These are phyloP conservation scores for Hirtodrosophila alboralis DNA, from an alignment of 2,888 invertebrate genomes.

Conservation along the genomic window DNA sequence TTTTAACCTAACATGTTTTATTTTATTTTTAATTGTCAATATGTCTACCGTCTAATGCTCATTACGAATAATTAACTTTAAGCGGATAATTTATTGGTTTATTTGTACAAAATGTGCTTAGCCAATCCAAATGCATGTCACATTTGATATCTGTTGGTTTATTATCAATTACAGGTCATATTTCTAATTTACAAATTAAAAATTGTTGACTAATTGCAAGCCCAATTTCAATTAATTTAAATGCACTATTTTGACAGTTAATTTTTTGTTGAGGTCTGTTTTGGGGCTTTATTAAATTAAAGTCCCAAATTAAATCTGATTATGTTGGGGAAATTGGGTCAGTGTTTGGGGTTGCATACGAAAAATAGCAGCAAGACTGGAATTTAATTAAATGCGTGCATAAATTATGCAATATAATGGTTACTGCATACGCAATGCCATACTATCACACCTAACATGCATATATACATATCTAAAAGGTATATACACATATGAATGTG, in stretches of 20 bases:
- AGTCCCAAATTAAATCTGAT: conserved; percentile 39
- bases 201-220: conserved; percentile 57
- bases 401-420: conserved; percentile 75
- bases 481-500: no score
- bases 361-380: conserved; percentile 60
- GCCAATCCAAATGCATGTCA: not conserved
- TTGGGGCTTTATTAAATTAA: conserved; percentile 55
- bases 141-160: conserved; percentile 5
- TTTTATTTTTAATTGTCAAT: conserved; percentile 19
- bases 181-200: conserved; percentile 35
- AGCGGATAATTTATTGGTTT: conserved; percentile 21
- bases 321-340: conserved; percentile 53
- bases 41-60: conserved; percentile 38
- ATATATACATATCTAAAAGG: not conserved
- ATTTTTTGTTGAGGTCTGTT: conserved; percentile 40
- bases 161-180: conserved; percentile 31
- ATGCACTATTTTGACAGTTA: conserved; percentile 55
- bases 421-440: conserved; percentile 29
- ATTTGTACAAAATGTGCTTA: conserved; percentile 15
- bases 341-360: conserved; percentile 28
- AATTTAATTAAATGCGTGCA: conserved; percentile 79
- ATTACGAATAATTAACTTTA: conserved; percentile 65
- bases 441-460: conserved; percentile 2
- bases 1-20: no score
- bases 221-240: conserved; percentile 43